Base-by-base conservation (phyloP, 2,797 vertebrate genomes). In the Psittacula derbiana region DNA sequence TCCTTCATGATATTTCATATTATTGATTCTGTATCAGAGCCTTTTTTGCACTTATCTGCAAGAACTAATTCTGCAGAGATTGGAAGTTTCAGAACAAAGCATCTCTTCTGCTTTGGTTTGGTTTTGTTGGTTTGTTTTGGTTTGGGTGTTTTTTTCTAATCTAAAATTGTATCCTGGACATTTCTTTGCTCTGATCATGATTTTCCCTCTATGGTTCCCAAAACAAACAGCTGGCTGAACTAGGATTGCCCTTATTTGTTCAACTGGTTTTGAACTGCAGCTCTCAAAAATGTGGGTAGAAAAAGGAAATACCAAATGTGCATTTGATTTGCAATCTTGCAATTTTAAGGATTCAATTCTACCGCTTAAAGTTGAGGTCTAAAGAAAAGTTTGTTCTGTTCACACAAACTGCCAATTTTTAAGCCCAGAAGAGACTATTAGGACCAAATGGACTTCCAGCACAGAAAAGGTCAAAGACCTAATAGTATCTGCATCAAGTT, bases 171-270 rank as follows among this genome's bases (percentile, higher is more conserved):
- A 52, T 90, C 43, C 80, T 86, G 65, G 2, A 3, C 52, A 27
- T 93, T 73, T 88, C 92, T 95, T 88, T 88, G 6, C 57, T 80
- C 10, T 12, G 72, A 81, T 83, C 58, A 7, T 76, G 58, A 44
- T 52, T 81, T 81, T 80, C 73, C 82, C 55, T 90, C 33, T 65
- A 1, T 70, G 66, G 53, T 81, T 95, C 91, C 87, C 79, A 94
- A 92, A 93, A 90, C 76, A 95, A 96, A 86, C 78, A 96, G 46
- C 76, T 91, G 60, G 40, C 87, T 92, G 70, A 90, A 81, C 73
- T 50, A 76, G 31, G 19, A 76, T 91, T 95, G 87, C 67, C 92
- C 92, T 91, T 97, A 90, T 92, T 96, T 96, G 81, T 96, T 81
- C 95, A 93, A 33, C 30, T 79, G 64, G 24, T 90, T 96, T 85